Evolutionary conservation across 92 coral and sea anemone genomes (phyloP), one percentile per base, ranked within the genome.

Genomic region (Isaurus tuberculatus): DNA sequence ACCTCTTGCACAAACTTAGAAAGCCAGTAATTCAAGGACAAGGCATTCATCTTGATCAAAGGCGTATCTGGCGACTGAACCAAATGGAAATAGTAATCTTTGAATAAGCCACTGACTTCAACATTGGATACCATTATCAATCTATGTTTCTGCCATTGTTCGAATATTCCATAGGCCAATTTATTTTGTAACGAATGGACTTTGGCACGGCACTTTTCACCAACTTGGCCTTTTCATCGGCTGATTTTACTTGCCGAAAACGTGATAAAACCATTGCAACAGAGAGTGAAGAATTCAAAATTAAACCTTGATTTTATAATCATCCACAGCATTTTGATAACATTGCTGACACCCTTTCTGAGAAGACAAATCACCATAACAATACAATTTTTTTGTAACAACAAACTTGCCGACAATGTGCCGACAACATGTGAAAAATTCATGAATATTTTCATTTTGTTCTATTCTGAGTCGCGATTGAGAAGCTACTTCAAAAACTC

Each of bases 91-190:
- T 82, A 69, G 70, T 46, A 69, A 69, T 82, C 79, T 82, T 69
- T 82, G 86, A 82, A 82, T 82, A 70, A 69, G 33, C 79, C 86
- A 82, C 69, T 69, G 86, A 67, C 79, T 69, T 69, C 75, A 48
- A 75, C 65, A 43, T 42, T 73, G 65, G 61, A 65, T 58, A 79
- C 83, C 58, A 55, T 79, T 1, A 57, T 55, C 53, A 79, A 30
- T 79, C 15, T 14, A 72, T 79, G 53, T n/a, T 49, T 69, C 30
- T 70, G 79, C 80, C 70, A 70, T 30, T 83, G 32, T 81, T 81
- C 23, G 66, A 81, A 81, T 49, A 49, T 49, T 14, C 58, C 58
- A 49, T 49, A 49, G 1, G 19, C n/a, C n/a, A 16, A 49, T 49
- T 49, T 16, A 49, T 49, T 13, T 49, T 44, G 51, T 44, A 44